Percentiles rank a stretch among this genome's conserved stretches.
These are phyloP conservation scores for Tyto alba DNA, from an alignment of 2,113 vertebrate species.

Conservation along the genomic window DNA sequence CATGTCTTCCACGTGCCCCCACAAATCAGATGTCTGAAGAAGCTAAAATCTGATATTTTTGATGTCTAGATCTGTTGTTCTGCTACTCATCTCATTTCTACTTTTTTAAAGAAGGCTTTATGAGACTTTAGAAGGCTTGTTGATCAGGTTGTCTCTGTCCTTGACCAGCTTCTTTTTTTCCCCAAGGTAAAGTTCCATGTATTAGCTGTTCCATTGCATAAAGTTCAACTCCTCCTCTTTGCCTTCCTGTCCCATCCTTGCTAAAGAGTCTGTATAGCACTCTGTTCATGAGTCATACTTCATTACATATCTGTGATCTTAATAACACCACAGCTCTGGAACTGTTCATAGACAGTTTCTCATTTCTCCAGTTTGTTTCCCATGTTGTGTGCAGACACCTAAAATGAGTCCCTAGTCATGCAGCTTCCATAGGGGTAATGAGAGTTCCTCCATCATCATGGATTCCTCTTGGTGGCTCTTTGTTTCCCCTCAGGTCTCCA, in stretches of 20 bases:
- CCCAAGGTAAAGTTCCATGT: neutral
- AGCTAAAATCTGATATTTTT: neutral
- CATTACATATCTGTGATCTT: neutral
- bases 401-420: no score
- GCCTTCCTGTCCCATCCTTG: neutral
- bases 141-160: neutral
- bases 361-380: neutral
- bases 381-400: neutral
- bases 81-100: neutral
- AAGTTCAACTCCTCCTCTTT: neutral
- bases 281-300: neutral
- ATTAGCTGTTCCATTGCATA: neutral
- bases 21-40: neutral
- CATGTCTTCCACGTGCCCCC: fast-evolving
- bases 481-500: neutral
- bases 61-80: neutral
- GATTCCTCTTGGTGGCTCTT: neutral
- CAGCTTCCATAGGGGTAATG: neutral
- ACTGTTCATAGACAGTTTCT: neutral
- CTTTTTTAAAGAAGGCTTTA: neutral
- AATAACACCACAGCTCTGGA: neutral
- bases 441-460: neutral
- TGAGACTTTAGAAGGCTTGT: neutral
- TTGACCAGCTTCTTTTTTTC: neutral
- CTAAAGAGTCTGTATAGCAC: neutral